These are phyloP conservation scores for Plebejus melissa DNA, from an alignment of 2,888 invertebrate species.

Conservation along the genomic window DNA sequence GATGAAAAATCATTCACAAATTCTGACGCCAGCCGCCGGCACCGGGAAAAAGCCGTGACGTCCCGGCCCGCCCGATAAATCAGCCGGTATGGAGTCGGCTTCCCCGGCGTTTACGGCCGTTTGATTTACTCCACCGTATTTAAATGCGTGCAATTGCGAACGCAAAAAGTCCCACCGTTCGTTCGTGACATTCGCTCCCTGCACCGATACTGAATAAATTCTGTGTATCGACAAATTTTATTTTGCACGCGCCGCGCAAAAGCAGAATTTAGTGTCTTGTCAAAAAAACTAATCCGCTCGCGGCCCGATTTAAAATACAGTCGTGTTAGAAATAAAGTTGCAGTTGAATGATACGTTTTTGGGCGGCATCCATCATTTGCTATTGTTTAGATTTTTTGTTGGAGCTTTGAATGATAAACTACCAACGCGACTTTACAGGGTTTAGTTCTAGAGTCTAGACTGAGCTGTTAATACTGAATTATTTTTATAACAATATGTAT, in stretches of 20 bases:
- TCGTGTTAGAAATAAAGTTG: slow-evolving; percentile 4
- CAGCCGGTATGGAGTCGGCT: slow-evolving; percentile 72
- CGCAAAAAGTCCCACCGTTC: slow-evolving; percentile 38
- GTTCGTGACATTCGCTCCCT: slow-evolving; percentile 33
- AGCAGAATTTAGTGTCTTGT: slow-evolving; percentile 27
- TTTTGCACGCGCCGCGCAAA: slow-evolving; percentile 29
- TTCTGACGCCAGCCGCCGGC: slow-evolving; percentile 66
- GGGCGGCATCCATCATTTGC: neutral
- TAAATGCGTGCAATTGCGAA: slow-evolving; percentile 50
- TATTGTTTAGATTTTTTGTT: neutral
- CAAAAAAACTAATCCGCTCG: slow-evolving; percentile 17
- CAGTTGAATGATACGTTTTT: neutral
- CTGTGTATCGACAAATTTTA: slow-evolving; percentile 36
- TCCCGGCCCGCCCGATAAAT: slow-evolving; percentile 74
- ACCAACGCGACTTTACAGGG: neutral
- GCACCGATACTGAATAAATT: slow-evolving; percentile 29
- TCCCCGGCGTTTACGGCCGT: slow-evolving; percentile 61
- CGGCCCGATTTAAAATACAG: slow-evolving; percentile 2
- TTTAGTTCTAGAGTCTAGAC: neutral
- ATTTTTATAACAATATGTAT: too few relatives aligned
- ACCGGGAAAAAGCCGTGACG: slow-evolving; percentile 63
- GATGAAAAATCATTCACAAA: slow-evolving; percentile 75
- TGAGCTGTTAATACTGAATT: neutral
- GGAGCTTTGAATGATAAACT: neutral
- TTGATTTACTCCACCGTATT: slow-evolving; percentile 67